These are phyloP conservation scores for Saccostrea cuccullata DNA, from an alignment of 1,140 invertebrate genomes.

Conservation along the genomic window DNA sequence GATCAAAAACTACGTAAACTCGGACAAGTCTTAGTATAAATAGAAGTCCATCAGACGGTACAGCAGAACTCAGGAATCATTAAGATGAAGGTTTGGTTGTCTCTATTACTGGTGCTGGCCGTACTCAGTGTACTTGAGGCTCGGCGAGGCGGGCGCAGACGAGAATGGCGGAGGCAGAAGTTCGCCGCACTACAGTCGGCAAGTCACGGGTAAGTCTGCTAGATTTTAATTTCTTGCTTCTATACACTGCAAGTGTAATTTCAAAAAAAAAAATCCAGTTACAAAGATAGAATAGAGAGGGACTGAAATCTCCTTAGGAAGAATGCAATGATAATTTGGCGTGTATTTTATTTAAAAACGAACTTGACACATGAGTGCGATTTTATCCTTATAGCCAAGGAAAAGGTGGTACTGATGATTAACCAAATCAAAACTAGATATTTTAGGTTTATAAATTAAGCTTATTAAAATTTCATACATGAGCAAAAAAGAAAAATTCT, in stretches of 20 bases:
- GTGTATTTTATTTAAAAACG: no score
- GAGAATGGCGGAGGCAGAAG: conserved; percentile 12
- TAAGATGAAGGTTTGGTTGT: conserved; percentile 14
- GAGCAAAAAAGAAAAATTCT: no score
- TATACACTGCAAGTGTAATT: no score
- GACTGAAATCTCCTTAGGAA: no score
- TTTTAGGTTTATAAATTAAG: no score
- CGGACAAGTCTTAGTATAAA: background rate
- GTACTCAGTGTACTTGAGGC: background rate
- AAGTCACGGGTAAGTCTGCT: background rate
- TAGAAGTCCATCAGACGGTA: background rate
- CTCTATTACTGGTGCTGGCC: background rate
- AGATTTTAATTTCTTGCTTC: background rate
- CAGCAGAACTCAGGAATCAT: background rate
- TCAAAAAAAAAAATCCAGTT: no score
- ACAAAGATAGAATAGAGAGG: no score
- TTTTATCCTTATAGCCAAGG: no score
- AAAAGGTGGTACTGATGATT: no score
- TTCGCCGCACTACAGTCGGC: background rate
- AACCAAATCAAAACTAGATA: no score
- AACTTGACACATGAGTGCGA: no score
- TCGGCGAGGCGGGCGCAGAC: background rate
- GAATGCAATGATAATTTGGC: background rate
- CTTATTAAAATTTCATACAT: no score
- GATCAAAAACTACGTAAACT: background rate